Conservation (phyloP, 2,888 invertebrate species). For the Plemyria rubiginata region DNA sequence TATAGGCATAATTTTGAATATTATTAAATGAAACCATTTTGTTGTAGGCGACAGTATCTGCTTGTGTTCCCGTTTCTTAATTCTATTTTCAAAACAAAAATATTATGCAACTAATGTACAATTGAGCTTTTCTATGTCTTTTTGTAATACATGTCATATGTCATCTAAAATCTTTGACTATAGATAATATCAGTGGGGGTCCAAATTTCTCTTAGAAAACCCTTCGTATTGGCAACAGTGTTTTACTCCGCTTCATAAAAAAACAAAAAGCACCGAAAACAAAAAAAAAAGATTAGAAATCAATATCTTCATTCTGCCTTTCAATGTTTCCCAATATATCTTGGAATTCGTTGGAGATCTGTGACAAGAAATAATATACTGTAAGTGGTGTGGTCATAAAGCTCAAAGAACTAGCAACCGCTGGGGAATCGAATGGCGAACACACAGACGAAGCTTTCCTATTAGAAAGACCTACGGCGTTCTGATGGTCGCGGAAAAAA, state of each 20-base stretch:
- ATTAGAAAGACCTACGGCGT: too few relatives aligned
- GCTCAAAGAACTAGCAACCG: not conserved
- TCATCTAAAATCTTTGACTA: conserved; percentile 1
- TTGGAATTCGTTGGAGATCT: conserved; percentile 53
- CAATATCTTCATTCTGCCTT: conserved; percentile 22
- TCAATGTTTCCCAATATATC: conserved; percentile 52
- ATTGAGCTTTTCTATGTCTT: conserved; percentile 22
- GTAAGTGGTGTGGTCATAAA: not conserved
- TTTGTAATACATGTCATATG: not conserved
- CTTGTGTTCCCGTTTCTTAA: not conserved
- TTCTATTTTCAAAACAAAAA: conserved; percentile 3
- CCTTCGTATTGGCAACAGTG: not conserved
- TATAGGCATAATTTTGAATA: too few relatives aligned
- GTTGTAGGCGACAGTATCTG: too few relatives aligned
- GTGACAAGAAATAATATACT: conserved; percentile 36
- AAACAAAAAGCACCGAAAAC: not conserved
- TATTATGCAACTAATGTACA: conserved; percentile 8
- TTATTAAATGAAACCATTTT: too few relatives aligned
- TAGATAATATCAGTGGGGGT: not conserved
- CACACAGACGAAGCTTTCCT: too few relatives aligned
- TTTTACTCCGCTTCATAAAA: not conserved
- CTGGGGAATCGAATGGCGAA: too few relatives aligned
- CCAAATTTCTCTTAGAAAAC: not conserved
- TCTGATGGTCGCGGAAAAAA: too few relatives aligned
- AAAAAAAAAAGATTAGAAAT: conserved; percentile 1